Percentiles rank a stretch among this genome's conserved stretches.
Evolutionary conservation across 2,888 invertebrate species (phyloP).

Genomic region (Mechanitis messenoides): DNA sequence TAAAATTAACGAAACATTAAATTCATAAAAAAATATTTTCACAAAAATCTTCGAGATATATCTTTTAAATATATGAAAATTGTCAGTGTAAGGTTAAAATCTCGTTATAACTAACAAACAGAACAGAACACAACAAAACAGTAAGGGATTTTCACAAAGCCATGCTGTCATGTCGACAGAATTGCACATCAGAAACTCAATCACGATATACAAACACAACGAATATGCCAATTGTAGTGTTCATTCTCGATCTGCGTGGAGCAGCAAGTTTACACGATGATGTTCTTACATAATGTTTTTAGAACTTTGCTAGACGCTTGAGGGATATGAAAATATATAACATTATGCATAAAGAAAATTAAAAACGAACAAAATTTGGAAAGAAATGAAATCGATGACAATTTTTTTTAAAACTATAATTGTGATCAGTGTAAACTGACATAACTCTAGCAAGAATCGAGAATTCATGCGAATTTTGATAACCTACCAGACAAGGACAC

Average conservation of each 20-base stretch:
- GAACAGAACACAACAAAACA: slow-evolving; percentile 26
- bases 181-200: slow-evolving; percentile 21
- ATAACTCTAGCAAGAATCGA: slow-evolving; percentile 23
- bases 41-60: too few relatives aligned
- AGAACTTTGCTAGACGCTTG: background rate
- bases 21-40: too few relatives aligned
- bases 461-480: slow-evolving; percentile 33
- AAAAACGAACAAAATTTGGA: too few relatives aligned
- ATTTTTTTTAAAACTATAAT: background rate
- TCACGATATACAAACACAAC: slow-evolving; percentile 18
- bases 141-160: slow-evolving; percentile 29
- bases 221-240: slow-evolving; percentile 26
- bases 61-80: background rate
- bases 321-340: background rate
- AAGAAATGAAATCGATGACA: too few relatives aligned
- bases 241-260: slow-evolving; percentile 21
- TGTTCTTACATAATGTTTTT: too few relatives aligned
- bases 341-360: background rate
- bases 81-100: background rate
- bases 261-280: slow-evolving; percentile 23
- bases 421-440: slow-evolving; percentile 23
- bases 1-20: too few relatives aligned
- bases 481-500: slow-evolving; percentile 21
- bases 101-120: slow-evolving; percentile 20
- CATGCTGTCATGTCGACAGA: slow-evolving; percentile 28